These are phyloP conservation scores for Morinoia aosen DNA, from an alignment of 2,888 invertebrate species.

Conservation along the genomic window DNA sequence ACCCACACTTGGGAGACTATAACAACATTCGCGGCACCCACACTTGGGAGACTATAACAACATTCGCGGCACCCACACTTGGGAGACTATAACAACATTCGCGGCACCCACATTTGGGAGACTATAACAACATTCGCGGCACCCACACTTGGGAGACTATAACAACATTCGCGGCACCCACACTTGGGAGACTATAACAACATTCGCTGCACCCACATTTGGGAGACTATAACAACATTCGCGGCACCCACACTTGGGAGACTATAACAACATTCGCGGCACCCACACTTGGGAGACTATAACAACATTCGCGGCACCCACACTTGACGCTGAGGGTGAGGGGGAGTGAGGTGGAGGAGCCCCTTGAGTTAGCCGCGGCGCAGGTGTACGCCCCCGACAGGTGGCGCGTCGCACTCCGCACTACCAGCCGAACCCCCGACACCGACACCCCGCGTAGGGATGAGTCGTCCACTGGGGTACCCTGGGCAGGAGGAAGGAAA, in stretches of 20 bases:
- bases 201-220: neutral
- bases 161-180: neutral
- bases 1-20: neutral
- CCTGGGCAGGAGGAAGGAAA: slow-evolving; percentile 16
- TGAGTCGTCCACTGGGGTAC: slow-evolving; percentile 55
- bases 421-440: slow-evolving; percentile 23
- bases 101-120: neutral
- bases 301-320: slow-evolving; percentile 45
- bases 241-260: neutral
- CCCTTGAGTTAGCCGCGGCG: slow-evolving; percentile 65
- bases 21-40: neutral
- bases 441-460: neutral
- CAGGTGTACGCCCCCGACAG: slow-evolving; percentile 60
- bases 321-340: slow-evolving; percentile 59
- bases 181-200: neutral
- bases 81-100: too few relatives aligned
- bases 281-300: too few relatives aligned
- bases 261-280: neutral
- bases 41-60: neutral
- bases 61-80: neutral
- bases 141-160: neutral
- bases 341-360: slow-evolving; percentile 59
- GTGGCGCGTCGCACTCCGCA: slow-evolving; percentile 46
- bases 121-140: neutral
- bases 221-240: neutral